Evolutionary conservation across 2,888 invertebrate genomes (phyloP).

Genomic region (Sericinus montela): DNA sequence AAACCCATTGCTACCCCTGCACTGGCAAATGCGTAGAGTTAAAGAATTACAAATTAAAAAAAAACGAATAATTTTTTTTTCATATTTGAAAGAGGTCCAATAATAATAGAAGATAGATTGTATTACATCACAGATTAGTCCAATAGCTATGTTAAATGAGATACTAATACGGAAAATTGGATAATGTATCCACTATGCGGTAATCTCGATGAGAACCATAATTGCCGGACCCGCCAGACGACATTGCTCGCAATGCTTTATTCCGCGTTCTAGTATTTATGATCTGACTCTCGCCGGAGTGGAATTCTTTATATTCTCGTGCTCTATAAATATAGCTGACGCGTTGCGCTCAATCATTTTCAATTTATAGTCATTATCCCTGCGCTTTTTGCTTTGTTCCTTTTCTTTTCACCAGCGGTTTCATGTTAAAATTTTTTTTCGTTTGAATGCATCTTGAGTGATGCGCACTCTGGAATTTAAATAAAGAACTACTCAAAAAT

Average conservation of each 20-base stretch:
- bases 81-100: background rate
- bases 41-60: no score
- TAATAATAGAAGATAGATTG: no score
- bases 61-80: no score
- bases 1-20: no score
- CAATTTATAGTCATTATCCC: background rate
- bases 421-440: no score
- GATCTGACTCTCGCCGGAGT: background rate
- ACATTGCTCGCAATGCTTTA: conserved; percentile 3
- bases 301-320: background rate
- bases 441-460: no score
- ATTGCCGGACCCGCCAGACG: conserved; percentile 3
- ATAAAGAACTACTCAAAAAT: no score
- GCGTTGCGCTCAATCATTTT: background rate
- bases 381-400: background rate
- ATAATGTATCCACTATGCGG: conserved; percentile 1
- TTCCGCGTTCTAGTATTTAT: conserved; percentile 4
- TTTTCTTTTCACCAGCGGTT: no score
- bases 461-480: no score
- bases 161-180: conserved; percentile 12
- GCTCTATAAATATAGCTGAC: conserved; percentile 8
- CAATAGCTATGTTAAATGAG: background rate
- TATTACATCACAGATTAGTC: background rate
- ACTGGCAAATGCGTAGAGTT: no score
- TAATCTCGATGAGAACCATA: conserved; percentile 5